Conservation (phyloP, 2,113 vertebrate species). For the Arizona elegans region DNA sequence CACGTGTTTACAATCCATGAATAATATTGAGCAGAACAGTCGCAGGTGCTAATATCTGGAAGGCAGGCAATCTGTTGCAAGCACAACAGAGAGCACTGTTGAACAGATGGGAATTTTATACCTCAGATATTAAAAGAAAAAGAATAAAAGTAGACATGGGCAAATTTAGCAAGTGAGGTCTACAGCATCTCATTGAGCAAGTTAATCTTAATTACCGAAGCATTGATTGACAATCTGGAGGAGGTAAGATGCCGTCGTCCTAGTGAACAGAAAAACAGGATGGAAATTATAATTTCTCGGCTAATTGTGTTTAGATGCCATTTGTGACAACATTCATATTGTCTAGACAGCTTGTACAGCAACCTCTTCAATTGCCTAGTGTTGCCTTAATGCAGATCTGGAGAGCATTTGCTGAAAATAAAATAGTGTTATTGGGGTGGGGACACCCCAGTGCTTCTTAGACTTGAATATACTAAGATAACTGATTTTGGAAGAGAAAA, state of each 20-base stretch:
- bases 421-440: constrained; percentile 1
- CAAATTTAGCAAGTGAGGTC: constrained; percentile 51
- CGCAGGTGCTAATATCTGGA: constrained; percentile 39
- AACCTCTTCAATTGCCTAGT: constrained; percentile 58
- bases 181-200: constrained; percentile 52
- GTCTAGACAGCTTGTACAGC: constrained; percentile 71
- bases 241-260: constrained; percentile 60
- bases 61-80: constrained; percentile 38
- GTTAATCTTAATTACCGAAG: constrained; percentile 57
- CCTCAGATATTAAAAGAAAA: constrained; percentile 52
- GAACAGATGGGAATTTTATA: constrained; percentile 59
- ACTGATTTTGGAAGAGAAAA: constrained; percentile 25
- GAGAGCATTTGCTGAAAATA: constrained; percentile 29
- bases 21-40: constrained; percentile 11
- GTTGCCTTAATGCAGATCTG: constrained; percentile 61
- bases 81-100: constrained; percentile 36
- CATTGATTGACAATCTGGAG: constrained; percentile 69
- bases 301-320: constrained; percentile 73
- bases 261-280: constrained; percentile 59
- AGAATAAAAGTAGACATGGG: background rate
- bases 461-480: constrained; percentile 12
- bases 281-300: constrained; percentile 71
- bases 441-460: background rate
- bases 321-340: constrained; percentile 72
- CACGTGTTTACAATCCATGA: constrained; percentile 33